Evolutionary conservation across 2,888 invertebrate genomes (phyloP).

Genomic region (Xestia c-nigrum): DNA sequence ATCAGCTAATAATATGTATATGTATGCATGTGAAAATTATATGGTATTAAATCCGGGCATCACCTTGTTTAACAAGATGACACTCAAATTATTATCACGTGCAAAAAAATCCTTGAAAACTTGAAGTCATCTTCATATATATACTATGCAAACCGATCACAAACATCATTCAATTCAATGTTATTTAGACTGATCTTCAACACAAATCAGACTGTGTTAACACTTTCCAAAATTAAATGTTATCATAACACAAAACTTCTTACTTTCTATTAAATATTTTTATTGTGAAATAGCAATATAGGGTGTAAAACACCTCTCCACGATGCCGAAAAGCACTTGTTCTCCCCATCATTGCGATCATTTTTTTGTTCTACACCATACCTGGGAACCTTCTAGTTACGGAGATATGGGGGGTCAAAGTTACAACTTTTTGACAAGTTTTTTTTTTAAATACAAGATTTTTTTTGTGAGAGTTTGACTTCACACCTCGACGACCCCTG

Average conservation of each 20-base stretch:
- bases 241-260: not conserved
- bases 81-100: slow-evolving; percentile 4
- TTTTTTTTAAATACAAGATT: no score
- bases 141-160: not conserved
- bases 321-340: no score
- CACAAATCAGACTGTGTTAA: not conserved
- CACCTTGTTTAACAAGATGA: not conserved
- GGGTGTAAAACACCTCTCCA: no score
- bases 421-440: no score
- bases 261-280: slow-evolving; percentile 28
- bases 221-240: slow-evolving; percentile 34
- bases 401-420: no score
- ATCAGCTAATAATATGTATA: not conserved
- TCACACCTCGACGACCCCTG: no score
- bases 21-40: no score
- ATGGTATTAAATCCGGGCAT: not conserved
- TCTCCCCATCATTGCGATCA: no score
- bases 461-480: no score
- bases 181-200: not conserved
- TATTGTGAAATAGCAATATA: slow-evolving; percentile 11
- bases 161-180: slow-evolving; percentile 3
- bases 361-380: no score
- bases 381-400: no score
- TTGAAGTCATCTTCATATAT: slow-evolving; percentile 6
- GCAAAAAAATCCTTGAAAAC: slow-evolving; percentile 9